Evolutionary conservation across 2,113 vertebrate species (phyloP), one percentile per base, ranked within the genome.

Genomic region (Mixornis gularis): DNA sequence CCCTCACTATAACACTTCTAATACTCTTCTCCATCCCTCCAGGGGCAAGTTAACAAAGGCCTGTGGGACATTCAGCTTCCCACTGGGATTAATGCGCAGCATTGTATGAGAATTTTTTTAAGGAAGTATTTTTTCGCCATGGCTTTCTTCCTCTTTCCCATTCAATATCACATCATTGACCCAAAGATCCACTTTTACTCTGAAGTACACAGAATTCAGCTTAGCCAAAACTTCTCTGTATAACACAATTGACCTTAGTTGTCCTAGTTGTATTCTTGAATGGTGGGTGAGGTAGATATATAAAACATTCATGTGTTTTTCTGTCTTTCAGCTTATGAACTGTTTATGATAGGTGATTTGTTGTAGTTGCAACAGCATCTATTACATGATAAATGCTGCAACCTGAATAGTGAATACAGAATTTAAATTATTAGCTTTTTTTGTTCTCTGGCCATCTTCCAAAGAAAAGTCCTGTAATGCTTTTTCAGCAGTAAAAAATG

Each of bases 261-360:
- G 44, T 74, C 56, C 12, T 49, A 74, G 69, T 14, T 4, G 2
- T 43, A 43, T 0, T 0, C 16, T 68, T 85, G 62, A 63, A 59
- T 51, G 17, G 9, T 24, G 2, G 5, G 3, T 41, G 77, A 88
- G 17, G 40, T 59, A 85, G 40, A 43, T n/a, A 52, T 3, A 92
- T 87, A 90, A 92, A 94, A 87, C 10, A 76, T 68, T 88, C 12
- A 63, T 71, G 56, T 63, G 4, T 55, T 91, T 90, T 84, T 84
- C 46, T 84, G 32, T 70, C 32, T 80, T 91, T 48, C 29, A 74
- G 69, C 17, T 70, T 70, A 70, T 48, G 55, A 92, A 70, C 69
- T 74, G 22, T 32, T 83, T 79, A 51, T 80, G 38, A 65, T 29
- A 87, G 30, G 20, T 3, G 12, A 48, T 84, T 91, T 91, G 26